Evolutionary conservation across 1,140 invertebrate species (phyloP).

Genomic region (Anoplolepis gracilipes): DNA sequence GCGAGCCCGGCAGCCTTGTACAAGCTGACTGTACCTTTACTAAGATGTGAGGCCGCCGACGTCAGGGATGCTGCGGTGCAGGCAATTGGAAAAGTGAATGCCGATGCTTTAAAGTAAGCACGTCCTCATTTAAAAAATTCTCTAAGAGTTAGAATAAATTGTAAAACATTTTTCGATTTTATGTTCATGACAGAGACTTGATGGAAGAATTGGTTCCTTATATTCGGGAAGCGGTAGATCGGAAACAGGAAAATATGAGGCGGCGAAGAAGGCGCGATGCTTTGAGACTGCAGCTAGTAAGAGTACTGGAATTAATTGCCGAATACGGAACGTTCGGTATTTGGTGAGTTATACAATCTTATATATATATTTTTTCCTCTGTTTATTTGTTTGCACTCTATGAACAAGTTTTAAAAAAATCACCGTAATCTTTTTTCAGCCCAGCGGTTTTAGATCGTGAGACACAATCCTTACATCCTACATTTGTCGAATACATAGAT

Average conservation of each 20-base stretch:
- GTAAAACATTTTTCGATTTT: slow-evolving; percentile 41
- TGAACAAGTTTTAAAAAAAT: background rate
- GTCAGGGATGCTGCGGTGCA: slow-evolving; percentile 97
- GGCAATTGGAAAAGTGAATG: slow-evolving; percentile 97
- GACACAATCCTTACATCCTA: slow-evolving; percentile 92
- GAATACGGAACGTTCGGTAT: slow-evolving; percentile 96
- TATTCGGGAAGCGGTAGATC: slow-evolving; percentile 98
- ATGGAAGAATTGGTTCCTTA: slow-evolving; percentile 97
- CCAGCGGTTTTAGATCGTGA: slow-evolving; percentile 94
- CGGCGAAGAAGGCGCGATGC: slow-evolving; percentile 95
- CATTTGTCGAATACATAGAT: slow-evolving; percentile 98
- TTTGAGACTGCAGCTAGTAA: slow-evolving; percentile 95
- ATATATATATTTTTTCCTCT: background rate
- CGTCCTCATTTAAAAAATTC: background rate
- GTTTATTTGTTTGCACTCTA: background rate
- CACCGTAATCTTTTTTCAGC: slow-evolving; percentile 85
- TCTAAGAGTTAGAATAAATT: background rate
- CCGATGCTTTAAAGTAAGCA: slow-evolving; percentile 95
- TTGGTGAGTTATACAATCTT: slow-evolving; percentile 87
- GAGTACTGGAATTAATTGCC: slow-evolving; percentile 96
- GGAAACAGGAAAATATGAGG: slow-evolving; percentile 98
- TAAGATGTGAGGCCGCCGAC: slow-evolving; percentile 96
- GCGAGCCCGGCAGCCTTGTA: slow-evolving; percentile 94
- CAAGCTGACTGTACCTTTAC: slow-evolving; percentile 95
- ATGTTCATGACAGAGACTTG: slow-evolving; percentile 90